Evolutionary conservation across 2,113 vertebrate species (phyloP).

Genomic region (Meleagris gallopavo): DNA sequence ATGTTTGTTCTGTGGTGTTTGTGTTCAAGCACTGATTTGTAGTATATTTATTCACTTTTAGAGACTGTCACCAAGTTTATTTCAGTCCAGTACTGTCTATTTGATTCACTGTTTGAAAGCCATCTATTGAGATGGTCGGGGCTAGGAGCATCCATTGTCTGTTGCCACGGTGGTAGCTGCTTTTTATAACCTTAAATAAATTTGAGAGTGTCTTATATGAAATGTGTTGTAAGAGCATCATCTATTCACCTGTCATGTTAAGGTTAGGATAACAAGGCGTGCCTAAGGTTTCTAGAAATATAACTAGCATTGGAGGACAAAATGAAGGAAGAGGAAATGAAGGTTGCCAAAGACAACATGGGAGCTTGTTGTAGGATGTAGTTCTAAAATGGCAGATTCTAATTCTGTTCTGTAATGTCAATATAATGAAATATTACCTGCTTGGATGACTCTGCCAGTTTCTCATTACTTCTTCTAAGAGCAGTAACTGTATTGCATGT

Average conservation of each 20-base stretch:
- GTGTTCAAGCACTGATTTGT: neutral
- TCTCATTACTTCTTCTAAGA: neutral
- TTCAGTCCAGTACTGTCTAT: neutral
- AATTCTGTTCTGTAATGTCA: neutral
- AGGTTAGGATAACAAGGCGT: neutral
- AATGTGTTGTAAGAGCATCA: neutral
- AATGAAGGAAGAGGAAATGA: neutral
- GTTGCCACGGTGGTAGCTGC: neutral
- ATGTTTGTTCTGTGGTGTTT: neutral
- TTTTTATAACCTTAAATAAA: neutral
- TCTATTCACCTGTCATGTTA: neutral
- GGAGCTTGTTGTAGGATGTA: neutral
- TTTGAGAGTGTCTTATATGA: neutral
- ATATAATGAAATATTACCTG: neutral
- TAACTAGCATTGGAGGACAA: neutral
- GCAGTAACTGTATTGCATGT: neutral
- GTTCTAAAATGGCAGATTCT: neutral
- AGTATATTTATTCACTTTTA: neutral
- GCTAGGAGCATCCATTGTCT: neutral
- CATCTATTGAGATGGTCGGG: fast-evolving
- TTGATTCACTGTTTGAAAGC: neutral
- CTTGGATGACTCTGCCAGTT: neutral
- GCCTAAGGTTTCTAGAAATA: neutral
- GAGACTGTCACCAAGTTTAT: neutral
- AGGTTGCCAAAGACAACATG: neutral